phyloP scores from a whole-genome alignment of 2,113 vertebrate genomes.

The Candoia aspera region DNA sequence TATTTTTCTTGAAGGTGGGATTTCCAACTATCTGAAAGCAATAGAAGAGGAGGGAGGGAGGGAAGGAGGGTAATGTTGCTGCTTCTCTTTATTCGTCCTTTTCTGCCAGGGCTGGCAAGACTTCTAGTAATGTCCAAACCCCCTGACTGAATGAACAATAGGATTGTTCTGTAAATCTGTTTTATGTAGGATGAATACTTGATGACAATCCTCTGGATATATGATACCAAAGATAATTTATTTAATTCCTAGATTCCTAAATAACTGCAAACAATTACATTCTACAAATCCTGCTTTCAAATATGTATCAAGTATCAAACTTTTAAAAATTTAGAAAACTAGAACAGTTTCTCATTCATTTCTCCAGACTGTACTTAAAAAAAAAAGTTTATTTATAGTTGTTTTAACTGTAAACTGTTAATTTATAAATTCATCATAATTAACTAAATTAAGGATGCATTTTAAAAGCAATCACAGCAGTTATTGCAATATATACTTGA shows the following conservation, averaged over 20 bases:
- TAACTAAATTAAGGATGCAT: slow-evolving; percentile 46
- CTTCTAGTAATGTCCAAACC: not conserved
- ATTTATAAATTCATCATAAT: slow-evolving; percentile 25
- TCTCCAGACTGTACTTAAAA: rapidly evolving
- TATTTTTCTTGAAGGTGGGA: not conserved
- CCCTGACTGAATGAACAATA: not conserved
- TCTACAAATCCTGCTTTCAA: not conserved
- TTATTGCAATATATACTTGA: slow-evolving; percentile 22
- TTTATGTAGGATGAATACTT: not conserved
- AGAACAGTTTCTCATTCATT: not conserved
- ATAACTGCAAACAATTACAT: not conserved
- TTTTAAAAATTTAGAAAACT: not conserved
- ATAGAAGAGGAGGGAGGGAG: not conserved
- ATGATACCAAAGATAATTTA: not conserved
- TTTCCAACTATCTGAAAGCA: not conserved
- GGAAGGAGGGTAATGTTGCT: not conserved
- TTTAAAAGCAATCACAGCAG: not conserved
- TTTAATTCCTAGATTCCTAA: not conserved
- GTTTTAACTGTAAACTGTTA: slow-evolving; percentile 9
- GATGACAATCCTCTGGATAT: not conserved
- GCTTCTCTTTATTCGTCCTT: not conserved
- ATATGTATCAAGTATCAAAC: not conserved
- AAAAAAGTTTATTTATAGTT: not conserved
- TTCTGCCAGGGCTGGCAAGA: not conserved
- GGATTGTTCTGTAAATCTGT: not conserved